These are phyloP conservation scores for Melinaea menophilus DNA, from an alignment of 2,888 invertebrate genomes.

Conservation along the genomic window DNA sequence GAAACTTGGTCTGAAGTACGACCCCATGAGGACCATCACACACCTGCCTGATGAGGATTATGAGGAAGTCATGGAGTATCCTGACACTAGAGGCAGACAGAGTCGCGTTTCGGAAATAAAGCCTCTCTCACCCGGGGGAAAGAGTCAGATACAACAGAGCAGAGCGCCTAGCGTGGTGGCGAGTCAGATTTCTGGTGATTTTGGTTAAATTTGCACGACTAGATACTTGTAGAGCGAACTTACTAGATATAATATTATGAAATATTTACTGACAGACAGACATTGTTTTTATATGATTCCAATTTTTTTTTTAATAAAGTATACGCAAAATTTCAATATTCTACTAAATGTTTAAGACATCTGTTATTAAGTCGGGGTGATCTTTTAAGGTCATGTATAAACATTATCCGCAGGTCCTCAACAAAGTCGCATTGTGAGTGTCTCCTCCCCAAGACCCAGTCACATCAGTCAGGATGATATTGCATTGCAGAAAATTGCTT, in stretches of 20 bases:
- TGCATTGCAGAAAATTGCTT: constrained; percentile 41
- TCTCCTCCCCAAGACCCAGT: constrained; percentile 9
- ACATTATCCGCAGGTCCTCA: constrained; percentile 9
- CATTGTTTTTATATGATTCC: no score
- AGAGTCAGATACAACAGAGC: no score
- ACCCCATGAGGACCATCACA: constrained; percentile 54
- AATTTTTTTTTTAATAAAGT: no score
- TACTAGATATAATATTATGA: no score
- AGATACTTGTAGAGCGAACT: no score
- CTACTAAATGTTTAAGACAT: no score
- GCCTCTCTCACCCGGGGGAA: no score
- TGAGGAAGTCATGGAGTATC: constrained; percentile 2
- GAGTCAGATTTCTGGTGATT: constrained; percentile 1
- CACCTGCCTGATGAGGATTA: constrained; percentile 38
- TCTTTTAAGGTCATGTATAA: constrained; percentile 8
- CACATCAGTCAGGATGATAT: constrained; percentile 8
- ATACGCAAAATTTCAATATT: no score
- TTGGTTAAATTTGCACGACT: no score
- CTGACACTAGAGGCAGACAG: constrained; percentile 8
- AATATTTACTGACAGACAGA: no score
- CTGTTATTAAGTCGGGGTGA: no score
- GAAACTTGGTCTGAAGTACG: constrained; percentile 48
- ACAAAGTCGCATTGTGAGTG: constrained; percentile 16
- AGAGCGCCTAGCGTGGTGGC: constrained; percentile 10
- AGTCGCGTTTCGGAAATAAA: constrained; percentile 5